Conservation (phyloP, 53 echinoderm and acorn worm genomes). For the Echinometra lucunter region DNA sequence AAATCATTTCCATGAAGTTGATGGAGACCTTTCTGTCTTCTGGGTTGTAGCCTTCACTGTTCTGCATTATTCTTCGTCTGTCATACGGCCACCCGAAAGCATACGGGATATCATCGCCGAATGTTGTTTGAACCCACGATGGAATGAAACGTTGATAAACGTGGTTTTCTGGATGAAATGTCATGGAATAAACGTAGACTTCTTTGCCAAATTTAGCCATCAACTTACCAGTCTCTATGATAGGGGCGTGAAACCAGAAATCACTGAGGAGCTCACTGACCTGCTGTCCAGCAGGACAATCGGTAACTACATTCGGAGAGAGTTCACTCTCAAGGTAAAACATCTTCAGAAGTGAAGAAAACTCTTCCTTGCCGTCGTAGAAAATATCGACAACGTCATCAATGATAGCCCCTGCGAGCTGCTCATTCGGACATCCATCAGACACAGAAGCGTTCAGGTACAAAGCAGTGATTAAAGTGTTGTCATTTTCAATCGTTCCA, state of each 20-base stretch:
- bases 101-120: constrained; percentile 76
- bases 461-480: not conserved
- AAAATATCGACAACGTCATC: not conserved
- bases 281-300: constrained; percentile 29
- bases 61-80: not conserved
- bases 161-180: not conserved
- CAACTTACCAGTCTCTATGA: constrained; percentile 4
- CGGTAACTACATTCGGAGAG: not conserved
- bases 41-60: not conserved
- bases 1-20: constrained; percentile 51
- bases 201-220: not conserved
- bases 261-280: constrained; percentile 15
- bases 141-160: constrained; percentile 2
- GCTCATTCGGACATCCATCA: constrained; percentile 8
- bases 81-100: too few relatives aligned
- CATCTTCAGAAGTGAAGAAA: not conserved
- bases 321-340: not conserved
- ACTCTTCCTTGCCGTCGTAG: not conserved
- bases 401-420: not conserved
- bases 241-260: not conserved
- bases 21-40: not conserved
- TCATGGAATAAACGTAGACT: not conserved
- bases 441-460: not conserved
- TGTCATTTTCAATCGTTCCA: not conserved
- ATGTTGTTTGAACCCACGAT: constrained; percentile 54